Conservation (phyloP, 2,888 invertebrate species). For the Dromius quadrimaculatus region DNA sequence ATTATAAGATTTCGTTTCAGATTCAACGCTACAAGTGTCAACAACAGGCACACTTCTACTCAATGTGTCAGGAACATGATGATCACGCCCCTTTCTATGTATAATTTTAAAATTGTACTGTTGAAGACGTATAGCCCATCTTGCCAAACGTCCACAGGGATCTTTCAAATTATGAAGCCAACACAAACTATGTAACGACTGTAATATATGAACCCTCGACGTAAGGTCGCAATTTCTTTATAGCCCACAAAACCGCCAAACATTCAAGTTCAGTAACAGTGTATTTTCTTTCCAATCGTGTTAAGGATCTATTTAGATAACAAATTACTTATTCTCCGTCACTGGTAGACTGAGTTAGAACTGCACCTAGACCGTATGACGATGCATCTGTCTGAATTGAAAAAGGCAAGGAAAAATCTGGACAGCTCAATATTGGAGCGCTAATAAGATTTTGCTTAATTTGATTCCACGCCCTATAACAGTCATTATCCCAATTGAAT, state of each 20-base stretch:
- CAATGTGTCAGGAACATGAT: neutral
- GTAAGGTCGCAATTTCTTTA: neutral
- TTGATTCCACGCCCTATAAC: neutral
- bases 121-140: neutral
- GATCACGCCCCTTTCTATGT: neutral
- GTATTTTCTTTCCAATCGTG: neutral
- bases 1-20: neutral
- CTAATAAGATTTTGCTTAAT: neutral
- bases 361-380: constrained; percentile 19
- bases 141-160: neutral
- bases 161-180: neutral
- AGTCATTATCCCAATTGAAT: neutral
- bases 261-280: neutral
- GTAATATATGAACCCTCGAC: neutral
- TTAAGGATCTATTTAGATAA: neutral
- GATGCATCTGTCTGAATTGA: constrained; percentile 22
- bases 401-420: constrained; percentile 15
- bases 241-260: neutral
- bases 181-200: neutral
- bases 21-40: neutral
- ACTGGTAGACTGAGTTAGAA: neutral
- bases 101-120: neutral
- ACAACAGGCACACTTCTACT: no score
- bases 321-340: neutral
- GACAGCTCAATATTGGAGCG: constrained; percentile 29